A percentile compares a stretch with the other conserved stretches of the same genome.
phyloP scores from a whole-genome alignment of 2,888 invertebrate genomes.

The Lycocerus yunnanus region DNA sequence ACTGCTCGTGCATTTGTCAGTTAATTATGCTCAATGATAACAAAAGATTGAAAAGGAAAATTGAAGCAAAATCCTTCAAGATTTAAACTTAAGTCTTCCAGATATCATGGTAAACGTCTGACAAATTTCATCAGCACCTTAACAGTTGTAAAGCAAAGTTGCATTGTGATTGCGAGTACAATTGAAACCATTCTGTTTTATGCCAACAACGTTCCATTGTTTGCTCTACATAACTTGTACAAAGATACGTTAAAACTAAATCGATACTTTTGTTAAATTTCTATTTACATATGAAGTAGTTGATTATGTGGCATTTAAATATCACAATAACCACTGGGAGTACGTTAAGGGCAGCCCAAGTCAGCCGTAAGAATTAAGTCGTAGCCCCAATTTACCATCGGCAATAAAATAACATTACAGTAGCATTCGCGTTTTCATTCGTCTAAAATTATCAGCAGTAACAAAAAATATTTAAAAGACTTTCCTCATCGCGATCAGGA shows the following conservation, averaged over 20 bases:
- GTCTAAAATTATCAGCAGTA: too few species aligned
- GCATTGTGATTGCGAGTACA: conserved; percentile 17
- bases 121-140: conserved; percentile 21
- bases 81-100: neutral
- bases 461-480: too few species aligned
- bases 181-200: conserved; percentile 18
- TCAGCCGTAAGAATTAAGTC: too few species aligned
- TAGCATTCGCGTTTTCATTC: too few species aligned
- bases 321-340: neutral
- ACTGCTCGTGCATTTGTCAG: neutral
- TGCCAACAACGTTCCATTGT: conserved; percentile 16
- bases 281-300: neutral
- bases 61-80: neutral
- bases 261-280: neutral
- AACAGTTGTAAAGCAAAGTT: conserved; percentile 14
- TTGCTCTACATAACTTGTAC: conserved; percentile 13
- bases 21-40: neutral
- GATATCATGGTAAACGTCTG: conserved; percentile 10
- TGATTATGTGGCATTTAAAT: neutral
- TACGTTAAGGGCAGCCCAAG: too few species aligned
- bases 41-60: neutral
- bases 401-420: too few species aligned
- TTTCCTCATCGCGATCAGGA: neutral
- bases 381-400: too few species aligned
- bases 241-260: neutral